Conservation (phyloP, 1,140 invertebrate genomes). For the Oedothorax gibbosus region DNA sequence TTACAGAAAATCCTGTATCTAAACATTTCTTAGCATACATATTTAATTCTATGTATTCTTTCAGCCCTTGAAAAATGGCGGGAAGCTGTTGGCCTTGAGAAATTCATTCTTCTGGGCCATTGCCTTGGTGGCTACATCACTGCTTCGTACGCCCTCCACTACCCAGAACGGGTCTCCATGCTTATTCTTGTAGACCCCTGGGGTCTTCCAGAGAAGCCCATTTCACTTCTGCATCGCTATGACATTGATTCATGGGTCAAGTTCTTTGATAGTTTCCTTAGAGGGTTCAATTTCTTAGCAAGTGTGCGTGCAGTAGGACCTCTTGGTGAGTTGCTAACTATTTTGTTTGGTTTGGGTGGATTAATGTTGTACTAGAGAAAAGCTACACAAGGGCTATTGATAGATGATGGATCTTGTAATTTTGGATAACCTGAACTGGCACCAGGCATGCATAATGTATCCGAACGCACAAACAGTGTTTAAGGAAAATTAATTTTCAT, state of each 20-base stretch:
- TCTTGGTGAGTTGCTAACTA: conserved; percentile 75
- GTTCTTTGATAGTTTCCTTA: conserved; percentile 77
- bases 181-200: conserved; percentile 95
- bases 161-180: conserved; percentile 87
- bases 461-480: too few species aligned
- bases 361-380: too few species aligned
- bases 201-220: conserved; percentile 90
- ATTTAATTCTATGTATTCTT: not conserved
- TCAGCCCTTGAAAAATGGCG: conserved; percentile 94
- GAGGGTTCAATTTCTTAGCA: conserved; percentile 95
- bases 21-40: too few species aligned
- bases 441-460: too few species aligned
- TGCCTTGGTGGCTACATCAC: conserved; percentile 95
- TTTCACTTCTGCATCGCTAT: conserved; percentile 72
- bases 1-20: not conserved
- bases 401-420: too few species aligned
- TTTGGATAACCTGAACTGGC: too few species aligned
- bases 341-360: not conserved
- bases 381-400: too few species aligned
- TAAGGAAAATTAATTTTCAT: too few species aligned
- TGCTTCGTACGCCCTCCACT: conserved; percentile 86
- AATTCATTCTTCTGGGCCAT: conserved; percentile 94
- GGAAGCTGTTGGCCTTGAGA: conserved; percentile 85
- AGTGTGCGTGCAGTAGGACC: conserved; percentile 89
- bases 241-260: conserved; percentile 83